phyloP scores from a whole-genome alignment of 2,113 vertebrate species.

The Podarcis cretensis region DNA sequence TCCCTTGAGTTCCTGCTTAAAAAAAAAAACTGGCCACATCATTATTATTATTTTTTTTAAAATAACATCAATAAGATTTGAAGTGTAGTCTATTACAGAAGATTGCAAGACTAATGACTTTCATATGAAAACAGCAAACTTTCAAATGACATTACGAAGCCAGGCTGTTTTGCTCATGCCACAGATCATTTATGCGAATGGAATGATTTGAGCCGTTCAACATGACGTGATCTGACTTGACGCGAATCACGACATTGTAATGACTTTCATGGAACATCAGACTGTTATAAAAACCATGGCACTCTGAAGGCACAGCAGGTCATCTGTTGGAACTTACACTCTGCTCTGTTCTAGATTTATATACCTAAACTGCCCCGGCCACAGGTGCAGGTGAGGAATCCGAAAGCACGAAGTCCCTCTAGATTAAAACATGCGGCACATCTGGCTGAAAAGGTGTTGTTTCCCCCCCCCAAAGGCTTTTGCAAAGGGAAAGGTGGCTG shows the following conservation, averaged over 20 bases:
- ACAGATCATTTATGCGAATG: conserved; percentile 9
- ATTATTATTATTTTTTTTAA: too few species aligned
- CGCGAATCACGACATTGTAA: conserved; percentile 2
- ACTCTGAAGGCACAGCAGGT: neutral
- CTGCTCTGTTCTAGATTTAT: neutral
- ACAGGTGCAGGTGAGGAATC: neutral
- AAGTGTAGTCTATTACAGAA: neutral
- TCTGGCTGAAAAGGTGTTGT: neutral
- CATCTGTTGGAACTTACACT: neutral
- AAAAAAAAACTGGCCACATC: too few species aligned
- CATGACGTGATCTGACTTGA: conserved; percentile 35
- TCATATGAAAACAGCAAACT: conserved; percentile 10
- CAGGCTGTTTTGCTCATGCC: conserved; percentile 27
- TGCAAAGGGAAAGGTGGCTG: neutral
- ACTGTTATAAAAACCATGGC: neutral
- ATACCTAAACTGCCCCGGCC: neutral
- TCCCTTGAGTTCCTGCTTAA: too few species aligned
- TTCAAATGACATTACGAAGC: conserved; percentile 1
- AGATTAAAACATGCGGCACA: neutral
- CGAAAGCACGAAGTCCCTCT: neutral
- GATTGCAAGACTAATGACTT: neutral
- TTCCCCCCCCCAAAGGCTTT: neutral
- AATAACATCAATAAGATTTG: neutral
- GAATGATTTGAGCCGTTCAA: conserved; percentile 38
- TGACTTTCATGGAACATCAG: neutral